Percentiles rank a stretch among this genome's conserved stretches.
phyloP scores from a whole-genome alignment of 2,888 invertebrate species.

The Arenicola marina region DNA sequence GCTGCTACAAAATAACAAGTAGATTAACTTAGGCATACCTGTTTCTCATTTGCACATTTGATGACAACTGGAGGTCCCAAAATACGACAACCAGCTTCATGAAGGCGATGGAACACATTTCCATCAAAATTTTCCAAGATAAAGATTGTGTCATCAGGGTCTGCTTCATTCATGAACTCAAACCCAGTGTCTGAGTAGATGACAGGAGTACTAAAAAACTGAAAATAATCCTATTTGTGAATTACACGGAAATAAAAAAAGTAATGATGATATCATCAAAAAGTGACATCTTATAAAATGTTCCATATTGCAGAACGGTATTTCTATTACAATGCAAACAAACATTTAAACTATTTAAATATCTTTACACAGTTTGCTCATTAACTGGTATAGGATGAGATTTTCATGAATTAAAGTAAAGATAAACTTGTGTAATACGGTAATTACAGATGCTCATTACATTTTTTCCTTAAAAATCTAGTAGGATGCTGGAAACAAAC shows the following conservation, averaged over 20 bases:
- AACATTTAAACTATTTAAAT: not conserved
- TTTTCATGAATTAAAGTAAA: not conserved
- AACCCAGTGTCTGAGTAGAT: slow-evolving; percentile 49
- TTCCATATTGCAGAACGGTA: not conserved
- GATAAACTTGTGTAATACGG: not conserved
- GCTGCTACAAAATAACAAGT: slow-evolving; percentile 14
- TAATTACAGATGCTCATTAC: not conserved
- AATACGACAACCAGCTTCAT: slow-evolving; percentile 53
- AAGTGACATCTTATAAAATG: not conserved
- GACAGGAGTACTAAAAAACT: slow-evolving; percentile 14
- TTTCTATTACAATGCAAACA: not conserved
- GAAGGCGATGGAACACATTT: slow-evolving; percentile 71
- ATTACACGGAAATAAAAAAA: slow-evolving; percentile 2
- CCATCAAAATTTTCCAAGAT: slow-evolving; percentile 77
- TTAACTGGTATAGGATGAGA: not conserved
- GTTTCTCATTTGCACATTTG: slow-evolving; percentile 47
- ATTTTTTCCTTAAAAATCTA: not conserved
- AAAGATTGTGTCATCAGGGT: slow-evolving; percentile 70
- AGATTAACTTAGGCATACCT: slow-evolving; percentile 61
- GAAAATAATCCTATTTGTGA: not conserved
- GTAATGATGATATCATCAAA: not conserved
- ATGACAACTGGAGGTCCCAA: slow-evolving; percentile 59
- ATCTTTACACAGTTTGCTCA: not conserved
- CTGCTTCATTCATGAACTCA: slow-evolving; percentile 55
- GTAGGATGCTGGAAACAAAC: slow-evolving; percentile 11